phyloP scores from a whole-genome alignment of 37 sponge, comb jelly and placozoan species.

The Ephydatia muelleri region DNA sequence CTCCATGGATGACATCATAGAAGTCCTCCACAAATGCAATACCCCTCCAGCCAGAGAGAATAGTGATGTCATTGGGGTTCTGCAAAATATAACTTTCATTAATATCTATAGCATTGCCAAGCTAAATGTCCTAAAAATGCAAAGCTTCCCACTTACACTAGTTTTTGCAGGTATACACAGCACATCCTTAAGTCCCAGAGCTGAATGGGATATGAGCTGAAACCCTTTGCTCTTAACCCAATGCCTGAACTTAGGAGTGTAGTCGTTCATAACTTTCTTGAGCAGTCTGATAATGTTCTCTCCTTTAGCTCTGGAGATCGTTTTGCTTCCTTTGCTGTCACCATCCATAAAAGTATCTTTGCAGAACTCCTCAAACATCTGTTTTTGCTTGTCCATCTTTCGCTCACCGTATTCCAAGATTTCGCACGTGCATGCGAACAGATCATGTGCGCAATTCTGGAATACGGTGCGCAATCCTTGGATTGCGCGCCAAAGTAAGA shows the following conservation, averaged over 20 bases:
- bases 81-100: neutral
- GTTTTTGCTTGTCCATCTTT: too few relatives aligned
- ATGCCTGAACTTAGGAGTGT: conserved; percentile 17
- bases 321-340: too few relatives aligned
- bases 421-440: too few relatives aligned
- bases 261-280: neutral
- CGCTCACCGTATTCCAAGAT: too few relatives aligned
- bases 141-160: conserved; percentile 11
- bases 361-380: too few relatives aligned
- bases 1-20: conserved; percentile 5
- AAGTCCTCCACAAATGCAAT: conserved; percentile 28
- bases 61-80: conserved; percentile 12
- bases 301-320: neutral
- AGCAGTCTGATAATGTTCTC: neutral
- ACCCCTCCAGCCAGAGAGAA: conserved; percentile 15
- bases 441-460: too few relatives aligned
- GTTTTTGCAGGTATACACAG: conserved; percentile 34
- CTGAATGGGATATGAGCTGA: neutral
- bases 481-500: too few relatives aligned
- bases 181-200: conserved; percentile 25
- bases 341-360: too few relatives aligned
- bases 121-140: too few relatives aligned
- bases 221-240: conserved; percentile 33
- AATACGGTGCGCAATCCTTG: too few relatives aligned
- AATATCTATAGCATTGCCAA: conserved; percentile 1